A percentile compares a stretch with the other conserved stretches of the same genome.
Conservation (phyloP, 2,888 invertebrate species). For the Perizoma flavofasciatum region DNA sequence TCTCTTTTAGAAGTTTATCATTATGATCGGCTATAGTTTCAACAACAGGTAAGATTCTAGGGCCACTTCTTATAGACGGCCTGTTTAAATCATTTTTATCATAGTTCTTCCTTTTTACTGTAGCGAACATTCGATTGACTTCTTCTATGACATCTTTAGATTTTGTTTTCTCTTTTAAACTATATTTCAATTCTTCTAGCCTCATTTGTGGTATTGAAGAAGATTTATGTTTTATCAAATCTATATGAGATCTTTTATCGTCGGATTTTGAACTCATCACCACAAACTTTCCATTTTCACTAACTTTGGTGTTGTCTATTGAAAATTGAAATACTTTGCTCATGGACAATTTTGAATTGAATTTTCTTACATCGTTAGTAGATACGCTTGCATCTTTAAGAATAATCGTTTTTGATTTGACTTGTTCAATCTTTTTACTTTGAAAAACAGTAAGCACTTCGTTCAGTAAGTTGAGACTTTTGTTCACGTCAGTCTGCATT, state of each 20-base stretch:
- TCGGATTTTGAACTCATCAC: conserved; percentile 59
- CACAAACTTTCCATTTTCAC: conserved; percentile 51
- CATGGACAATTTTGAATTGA: conserved; percentile 42
- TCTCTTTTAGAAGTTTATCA: conserved; percentile 1
- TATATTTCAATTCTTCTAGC: conserved; percentile 67
- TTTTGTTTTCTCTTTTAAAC: conserved; percentile 61
- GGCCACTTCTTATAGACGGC: conserved; percentile 63
- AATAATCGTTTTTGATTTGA: conserved; percentile 45
- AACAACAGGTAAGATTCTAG: conserved; percentile 71
- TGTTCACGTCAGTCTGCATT: conserved; percentile 46
- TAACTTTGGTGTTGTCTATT: conserved; percentile 45
- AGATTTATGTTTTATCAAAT: conserved; percentile 65
- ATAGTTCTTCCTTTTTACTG: conserved; percentile 46
- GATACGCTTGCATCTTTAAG: conserved; percentile 60
- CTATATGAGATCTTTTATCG: conserved; percentile 45
- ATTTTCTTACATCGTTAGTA: conserved; percentile 45
- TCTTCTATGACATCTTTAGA: conserved; percentile 72
- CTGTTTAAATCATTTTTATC: conserved; percentile 49
- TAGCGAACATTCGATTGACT: conserved; percentile 75
- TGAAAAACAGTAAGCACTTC: conserved; percentile 73
- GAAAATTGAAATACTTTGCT: conserved; percentile 61
- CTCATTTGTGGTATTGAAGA: conserved; percentile 77
- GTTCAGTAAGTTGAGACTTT: conserved; percentile 63
- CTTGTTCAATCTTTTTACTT: conserved; percentile 55
- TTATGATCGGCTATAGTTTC: conserved; percentile 44